Percentiles rank a stretch among this genome's conserved stretches.
phyloP scores from a whole-genome alignment of 2,888 invertebrate genomes.

The Rotaria sp. region DNA sequence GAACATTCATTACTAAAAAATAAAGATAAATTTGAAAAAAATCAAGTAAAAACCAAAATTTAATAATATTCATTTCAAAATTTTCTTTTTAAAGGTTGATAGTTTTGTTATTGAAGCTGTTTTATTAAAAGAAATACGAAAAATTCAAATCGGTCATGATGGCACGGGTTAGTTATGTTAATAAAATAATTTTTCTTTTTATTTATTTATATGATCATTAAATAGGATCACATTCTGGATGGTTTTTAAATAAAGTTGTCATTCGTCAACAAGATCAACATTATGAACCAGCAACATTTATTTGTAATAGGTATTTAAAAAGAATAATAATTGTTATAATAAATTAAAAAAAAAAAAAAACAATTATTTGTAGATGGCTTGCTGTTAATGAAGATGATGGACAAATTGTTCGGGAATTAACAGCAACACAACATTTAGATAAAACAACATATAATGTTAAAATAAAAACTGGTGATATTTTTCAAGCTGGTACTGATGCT shows the following conservation, averaged over 20 bases:
- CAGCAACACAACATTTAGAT: slow-evolving; percentile 40
- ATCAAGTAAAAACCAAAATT: background rate
- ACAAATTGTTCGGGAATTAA: slow-evolving; percentile 51
- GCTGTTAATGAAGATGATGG: slow-evolving; percentile 54
- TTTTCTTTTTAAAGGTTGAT: slow-evolving; percentile 48
- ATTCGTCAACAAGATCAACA: slow-evolving; percentile 46
- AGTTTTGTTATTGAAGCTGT: slow-evolving; percentile 55
- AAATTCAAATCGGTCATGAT: slow-evolving; percentile 55
- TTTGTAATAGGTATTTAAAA: slow-evolving; percentile 48
- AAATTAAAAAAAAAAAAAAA: too few species aligned
- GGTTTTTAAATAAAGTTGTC: slow-evolving; percentile 54
- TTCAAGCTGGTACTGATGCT: slow-evolving; percentile 48
- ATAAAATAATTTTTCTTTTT: slow-evolving; percentile 43
- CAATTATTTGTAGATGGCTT: slow-evolving; percentile 50
- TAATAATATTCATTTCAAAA: too few species aligned
- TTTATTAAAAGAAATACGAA: slow-evolving; percentile 49
- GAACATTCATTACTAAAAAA: slow-evolving; percentile 20
- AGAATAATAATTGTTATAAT: too few species aligned
- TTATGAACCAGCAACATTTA: slow-evolving; percentile 47
- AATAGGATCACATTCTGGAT: slow-evolving; percentile 49
- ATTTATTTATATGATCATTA: slow-evolving; percentile 52
- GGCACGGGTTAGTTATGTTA: slow-evolving; percentile 54
- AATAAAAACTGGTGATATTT: slow-evolving; percentile 49
- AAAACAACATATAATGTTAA: slow-evolving; percentile 47
- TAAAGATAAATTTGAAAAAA: slow-evolving; percentile 38